Evolutionary conservation across 2,113 vertebrate species (phyloP), one percentile per base, ranked within the genome.

Genomic region (Halichoeres trimaculatus): DNA sequence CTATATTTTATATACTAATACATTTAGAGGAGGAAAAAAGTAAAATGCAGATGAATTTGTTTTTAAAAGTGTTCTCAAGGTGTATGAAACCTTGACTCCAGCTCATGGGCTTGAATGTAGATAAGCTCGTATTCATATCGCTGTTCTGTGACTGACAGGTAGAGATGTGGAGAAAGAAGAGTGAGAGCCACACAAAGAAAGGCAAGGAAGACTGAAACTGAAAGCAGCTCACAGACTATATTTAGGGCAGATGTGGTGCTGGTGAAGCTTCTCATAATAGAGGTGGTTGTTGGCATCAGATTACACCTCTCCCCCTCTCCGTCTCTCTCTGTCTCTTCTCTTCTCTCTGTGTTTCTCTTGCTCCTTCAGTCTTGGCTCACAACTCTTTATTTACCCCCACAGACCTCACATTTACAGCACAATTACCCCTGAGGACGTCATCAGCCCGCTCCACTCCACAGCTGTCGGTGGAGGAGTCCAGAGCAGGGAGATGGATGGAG

Each of bases 351-450:
- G 93, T 76, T 88, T 76, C 89, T 69, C 71, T 86, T 65, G 89
- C 83, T 91, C 90, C 86, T 80, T 71, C 73, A 53, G 70, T 22
- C 66, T 50, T 67, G 80, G 78, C 92, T 91, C 73, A 14, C 17
- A 59, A 80, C 88, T 88, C 89, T 92, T 91, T 91, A 85, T 93
- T 92, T 91, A 77, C 70, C 81, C 22, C 71, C 22, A 22, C 23
- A 56, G 74, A 69, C 81, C 67, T 70, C 71, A 73, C 87, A 90
- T 92, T 94, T 93, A 84, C 89, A 86, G 80, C 83, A 45, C 85
- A 91, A 89, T 94, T 94, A 90, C 82, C 82, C 60, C 63, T 55
- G 83, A 81, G 93, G 91, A 93, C 90, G 89, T 88, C 91, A 93
- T 90, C 93, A 86, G 90, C 84, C 81, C 47, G 17, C 83, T 81